Evolutionary conservation across 2,888 invertebrate species (phyloP).

Genomic region (Spodoptera littoralis): DNA sequence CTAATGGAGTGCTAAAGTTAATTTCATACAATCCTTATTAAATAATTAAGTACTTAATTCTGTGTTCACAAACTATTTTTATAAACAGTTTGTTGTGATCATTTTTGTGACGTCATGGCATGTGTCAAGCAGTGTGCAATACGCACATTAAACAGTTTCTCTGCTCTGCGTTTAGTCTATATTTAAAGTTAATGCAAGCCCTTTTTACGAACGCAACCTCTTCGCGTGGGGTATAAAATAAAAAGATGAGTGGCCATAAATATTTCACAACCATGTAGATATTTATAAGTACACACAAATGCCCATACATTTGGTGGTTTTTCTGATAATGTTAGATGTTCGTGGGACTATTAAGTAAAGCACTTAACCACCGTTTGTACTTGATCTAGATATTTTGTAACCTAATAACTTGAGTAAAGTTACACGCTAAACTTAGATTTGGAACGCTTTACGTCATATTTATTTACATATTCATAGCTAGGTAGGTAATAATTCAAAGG

Average conservation of each 20-base stretch:
- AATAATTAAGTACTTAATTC: no score
- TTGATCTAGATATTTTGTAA: slow-evolving; percentile 8
- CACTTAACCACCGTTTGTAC: neutral
- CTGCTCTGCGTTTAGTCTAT: slow-evolving; percentile 1
- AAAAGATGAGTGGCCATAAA: slow-evolving; percentile 17
- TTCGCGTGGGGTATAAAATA: slow-evolving; percentile 34
- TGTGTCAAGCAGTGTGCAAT: no score
- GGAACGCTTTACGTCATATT: slow-evolving; percentile 1
- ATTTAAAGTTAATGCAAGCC: slow-evolving; percentile 23
- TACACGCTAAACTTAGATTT: slow-evolving; percentile 38
- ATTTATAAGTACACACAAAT: no score
- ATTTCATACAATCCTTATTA: no score
- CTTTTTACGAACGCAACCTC: slow-evolving; percentile 24
- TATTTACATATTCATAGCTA: neutral
- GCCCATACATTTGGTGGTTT: no score
- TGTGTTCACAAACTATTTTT: no score
- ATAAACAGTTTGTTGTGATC: no score
- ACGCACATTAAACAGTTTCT: no score
- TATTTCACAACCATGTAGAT: slow-evolving; percentile 5
- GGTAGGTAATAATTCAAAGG: no score
- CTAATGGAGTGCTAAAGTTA: no score
- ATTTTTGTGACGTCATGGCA: no score
- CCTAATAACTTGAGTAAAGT: slow-evolving; percentile 5
- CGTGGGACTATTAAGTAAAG: neutral
- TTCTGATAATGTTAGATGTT: no score